Base-by-base conservation (phyloP, 64 coral and sea anemone species). In the Stichodactyla mertensii region DNA sequence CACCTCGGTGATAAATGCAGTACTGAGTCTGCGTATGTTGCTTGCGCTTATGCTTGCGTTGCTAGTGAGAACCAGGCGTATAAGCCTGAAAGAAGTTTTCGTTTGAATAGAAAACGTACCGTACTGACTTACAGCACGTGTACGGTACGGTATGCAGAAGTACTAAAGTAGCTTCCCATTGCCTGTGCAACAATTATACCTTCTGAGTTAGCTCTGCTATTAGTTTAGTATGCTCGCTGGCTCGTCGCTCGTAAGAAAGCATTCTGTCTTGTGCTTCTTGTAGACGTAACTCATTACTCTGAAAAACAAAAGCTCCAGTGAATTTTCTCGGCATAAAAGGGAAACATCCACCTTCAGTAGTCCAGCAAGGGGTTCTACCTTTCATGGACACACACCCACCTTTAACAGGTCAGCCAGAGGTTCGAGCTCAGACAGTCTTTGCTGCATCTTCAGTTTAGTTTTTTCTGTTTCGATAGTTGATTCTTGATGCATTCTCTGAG, bases 121-220 rank as follows among this genome's bases (percentile, higher is more conserved):
- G 36, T 45, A 45, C 36, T 45, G 36, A 45, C 36, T 45, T 45
- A 45, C 36, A 45, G 1, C 36, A 45, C 36, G 36, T 45, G 1
- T 45, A 45, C 1, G 13, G 60, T 4, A 62, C 60, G 60, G 18
- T 62, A 18, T 62, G 4, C 19, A 62, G 16, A 16, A 15, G 60
- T 45, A 45, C 36, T 45, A 18, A 4, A 62, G 0, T 14, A 16
- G 14, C 19, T 16, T 62, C 1, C 20, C 12, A 18, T 16, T 62
- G 60, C 10, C 4, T 66, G 20, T 66, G 19, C 19, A n/a, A 22
- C 4, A 45, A 9, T 54, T 19, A 55, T 93, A 98, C 96, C 90
- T 98, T 98, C 56, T 98, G 96, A 19, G 96, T 98, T 20, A 98
- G 88, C 45, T 98, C 92, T 13, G 92, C 85, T 79, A 98, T 98